Conservation (phyloP, 2,888 invertebrate genomes). For the Cantharis nigra region DNA sequence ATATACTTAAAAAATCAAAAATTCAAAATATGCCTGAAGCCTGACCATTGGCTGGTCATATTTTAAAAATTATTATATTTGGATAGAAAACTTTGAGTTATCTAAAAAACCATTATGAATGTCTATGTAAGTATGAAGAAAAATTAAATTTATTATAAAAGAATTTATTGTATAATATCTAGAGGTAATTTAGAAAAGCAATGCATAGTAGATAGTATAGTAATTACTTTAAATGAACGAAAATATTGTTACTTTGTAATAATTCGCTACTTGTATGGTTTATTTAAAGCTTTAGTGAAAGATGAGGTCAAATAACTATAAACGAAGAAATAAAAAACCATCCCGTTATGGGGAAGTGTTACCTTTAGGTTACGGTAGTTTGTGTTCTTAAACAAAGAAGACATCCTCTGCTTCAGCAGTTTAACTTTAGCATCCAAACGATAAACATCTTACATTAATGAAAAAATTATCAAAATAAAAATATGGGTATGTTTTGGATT, state of each 20-base stretch:
- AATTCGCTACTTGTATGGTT: neutral
- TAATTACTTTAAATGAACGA: neutral
- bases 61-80: no score
- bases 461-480: neutral
- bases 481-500: constrained; percentile 14
- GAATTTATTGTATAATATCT: no score
- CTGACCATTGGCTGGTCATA: no score
- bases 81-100: no score
- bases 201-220: no score
- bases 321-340: constrained; percentile 11
- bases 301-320: constrained; percentile 17
- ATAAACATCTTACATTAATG: constrained; percentile 15
- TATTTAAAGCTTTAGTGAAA: neutral
- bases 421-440: constrained; percentile 18
- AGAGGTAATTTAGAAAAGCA: no score
- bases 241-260: neutral
- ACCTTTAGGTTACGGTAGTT: constrained; percentile 30
- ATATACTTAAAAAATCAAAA: no score
- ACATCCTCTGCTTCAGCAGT: constrained; percentile 18
- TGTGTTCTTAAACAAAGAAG: constrained; percentile 19
- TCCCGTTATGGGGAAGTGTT: constrained; percentile 30
- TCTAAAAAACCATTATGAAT: no score
- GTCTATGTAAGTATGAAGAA: no score
- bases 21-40: no score
- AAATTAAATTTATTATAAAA: no score